Base-by-base conservation (phyloP, 2,888 invertebrate species). In the Mactromeris polynyma region DNA sequence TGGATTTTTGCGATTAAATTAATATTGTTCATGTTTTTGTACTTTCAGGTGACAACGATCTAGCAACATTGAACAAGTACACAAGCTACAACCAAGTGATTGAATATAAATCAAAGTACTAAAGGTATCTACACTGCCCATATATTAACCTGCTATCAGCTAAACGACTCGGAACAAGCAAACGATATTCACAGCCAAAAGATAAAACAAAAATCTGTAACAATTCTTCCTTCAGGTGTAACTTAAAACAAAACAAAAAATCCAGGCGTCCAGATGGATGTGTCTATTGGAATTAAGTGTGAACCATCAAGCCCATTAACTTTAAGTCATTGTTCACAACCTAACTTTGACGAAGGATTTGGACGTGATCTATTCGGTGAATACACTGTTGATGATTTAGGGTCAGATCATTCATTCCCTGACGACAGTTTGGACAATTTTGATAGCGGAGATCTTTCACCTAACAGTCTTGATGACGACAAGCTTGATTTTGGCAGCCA, bases 401-500 rank as follows among this genome's bases (percentile, higher is more conserved):
- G 94, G 38, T 95, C 95, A 2, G 95, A 95, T 87, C 92, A 93
- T 51, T 95, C 95, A 33, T 95, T 95, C 85, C 94, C 94, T 42
- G 95, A 94, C 42, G 95, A 95, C 90, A 95, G 94, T 81, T 93
- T 94, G 6, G 92, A 93, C 87, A 89, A 91, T 83, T 84, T 92
- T 40, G 95, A 95, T 87, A 94, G 94, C 86, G 94, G 94, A 33
- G 93, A 94, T 88, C 94, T 94, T 82, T 95, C 95, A 0, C 95
- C 95, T 31, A 94, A 94, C 86, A 87, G 86, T 77, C 58, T 87
- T 2, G 89, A 93, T 69, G 95, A 94, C 86, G 91, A 93, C 78
- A 94, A 94, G 92, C 88, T 92, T 58, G 94, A 94, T 88, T 98
- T 98, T 97, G 99, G 98, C 96, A 85, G 87, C 31, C 98, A 98